These are phyloP conservation scores for Dipodomys spectabilis DNA, from an alignment of 2,113 vertebrate species.

Conservation along the genomic window DNA sequence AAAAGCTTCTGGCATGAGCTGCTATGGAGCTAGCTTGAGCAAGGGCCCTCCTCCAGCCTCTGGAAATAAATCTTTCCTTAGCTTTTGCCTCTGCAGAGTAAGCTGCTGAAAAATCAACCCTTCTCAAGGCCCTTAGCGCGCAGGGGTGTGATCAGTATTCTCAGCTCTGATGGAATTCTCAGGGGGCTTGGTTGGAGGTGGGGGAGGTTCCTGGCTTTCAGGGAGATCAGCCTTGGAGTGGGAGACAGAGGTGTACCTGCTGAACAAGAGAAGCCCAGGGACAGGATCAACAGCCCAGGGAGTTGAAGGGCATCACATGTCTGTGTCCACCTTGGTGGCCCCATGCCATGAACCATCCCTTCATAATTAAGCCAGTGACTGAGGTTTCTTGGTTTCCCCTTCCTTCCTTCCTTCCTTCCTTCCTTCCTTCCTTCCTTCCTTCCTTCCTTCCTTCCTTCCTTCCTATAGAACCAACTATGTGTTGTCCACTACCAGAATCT, in stretches of 20 bases:
- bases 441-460: too few species aligned
- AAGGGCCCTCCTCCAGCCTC: not conserved
- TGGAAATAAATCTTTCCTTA: not conserved
- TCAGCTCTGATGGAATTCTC: not conserved
- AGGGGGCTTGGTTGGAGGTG: too few species aligned
- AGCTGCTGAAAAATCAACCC: not conserved
- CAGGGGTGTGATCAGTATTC: fast-evolving
- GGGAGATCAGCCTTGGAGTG: not conserved
- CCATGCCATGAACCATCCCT: not conserved
- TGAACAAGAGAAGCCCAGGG: not conserved
- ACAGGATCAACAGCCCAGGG: not conserved
- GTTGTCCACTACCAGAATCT: not conserved
- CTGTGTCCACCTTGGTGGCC: too few species aligned
- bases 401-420: too few species aligned
- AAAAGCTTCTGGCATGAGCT: not conserved
- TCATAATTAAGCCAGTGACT: not conserved
- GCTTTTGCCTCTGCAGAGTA: not conserved
- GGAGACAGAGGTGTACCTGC: not conserved
- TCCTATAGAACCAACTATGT: not conserved
- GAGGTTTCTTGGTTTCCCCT: too few species aligned
- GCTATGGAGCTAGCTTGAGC: not conserved
- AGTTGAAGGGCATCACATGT: not conserved
- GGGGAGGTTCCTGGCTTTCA: not conserved
- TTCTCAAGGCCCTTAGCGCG: not conserved
- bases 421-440: not conserved